phyloP scores from a whole-genome alignment of 2,888 invertebrate genomes.

The Sepioteuthis lessoniana region DNA sequence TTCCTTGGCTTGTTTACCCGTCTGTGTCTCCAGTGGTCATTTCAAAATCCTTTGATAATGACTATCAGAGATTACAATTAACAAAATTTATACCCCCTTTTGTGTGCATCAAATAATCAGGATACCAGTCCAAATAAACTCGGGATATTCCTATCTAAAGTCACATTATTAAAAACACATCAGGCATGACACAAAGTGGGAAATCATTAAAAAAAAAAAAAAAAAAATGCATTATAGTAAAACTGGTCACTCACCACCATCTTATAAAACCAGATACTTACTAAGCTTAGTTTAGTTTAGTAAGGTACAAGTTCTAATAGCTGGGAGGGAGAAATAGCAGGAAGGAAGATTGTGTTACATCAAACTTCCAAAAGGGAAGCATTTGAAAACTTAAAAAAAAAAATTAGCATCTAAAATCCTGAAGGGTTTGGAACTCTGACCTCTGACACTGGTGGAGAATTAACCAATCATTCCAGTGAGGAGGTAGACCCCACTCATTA shows the following conservation, averaged over 20 bases:
- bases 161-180: background rate
- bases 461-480: background rate
- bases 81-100: background rate
- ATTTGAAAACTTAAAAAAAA: no score
- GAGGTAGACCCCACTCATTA: background rate
- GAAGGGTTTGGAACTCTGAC: background rate
- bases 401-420: background rate
- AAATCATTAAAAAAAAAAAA: background rate
- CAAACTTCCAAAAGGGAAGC: background rate
- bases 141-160: background rate
- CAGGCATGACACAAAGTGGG: background rate
- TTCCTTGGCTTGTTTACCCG: background rate
- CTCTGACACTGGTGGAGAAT: background rate
- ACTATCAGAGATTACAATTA: background rate
- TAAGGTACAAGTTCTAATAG: background rate
- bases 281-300: background rate
- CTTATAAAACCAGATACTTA: background rate
- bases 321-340: background rate
- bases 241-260: background rate
- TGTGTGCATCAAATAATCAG: background rate
- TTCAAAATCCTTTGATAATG: background rate
- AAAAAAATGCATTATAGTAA: no score
- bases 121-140: background rate
- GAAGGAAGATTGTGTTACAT: background rate
- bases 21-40: background rate